Conservation (phyloP, 2,888 invertebrate genomes). For the Phaedon cochleariae region DNA sequence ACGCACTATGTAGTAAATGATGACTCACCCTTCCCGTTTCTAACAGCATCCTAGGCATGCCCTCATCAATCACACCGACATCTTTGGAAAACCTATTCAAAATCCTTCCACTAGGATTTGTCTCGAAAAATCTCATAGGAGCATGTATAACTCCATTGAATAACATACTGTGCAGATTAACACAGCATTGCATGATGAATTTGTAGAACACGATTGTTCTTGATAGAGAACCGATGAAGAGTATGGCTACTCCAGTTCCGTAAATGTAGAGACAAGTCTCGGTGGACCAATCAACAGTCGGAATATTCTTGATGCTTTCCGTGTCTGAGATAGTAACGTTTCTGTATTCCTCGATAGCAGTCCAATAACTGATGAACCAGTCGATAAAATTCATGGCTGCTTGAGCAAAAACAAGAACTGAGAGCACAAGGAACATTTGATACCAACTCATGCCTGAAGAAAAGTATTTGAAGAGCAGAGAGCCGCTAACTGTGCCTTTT, state of each 20-base stretch:
- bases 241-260: conserved; percentile 63
- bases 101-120: conserved; percentile 68
- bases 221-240: conserved; percentile 66
- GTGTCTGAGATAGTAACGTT: background rate
- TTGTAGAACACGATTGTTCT: conserved; percentile 76
- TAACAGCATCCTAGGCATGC: conserved; percentile 53
- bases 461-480: conserved; percentile 68
- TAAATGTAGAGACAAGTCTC: conserved; percentile 69
- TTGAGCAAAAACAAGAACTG: conserved; percentile 70
- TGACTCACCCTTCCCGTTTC: conserved; percentile 24
- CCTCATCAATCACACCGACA: conserved; percentile 65
- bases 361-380: conserved; percentile 79
- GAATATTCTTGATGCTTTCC: conserved; percentile 1
- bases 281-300: conserved; percentile 42
- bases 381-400: conserved; percentile 73
- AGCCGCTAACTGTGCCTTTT: conserved; percentile 69
- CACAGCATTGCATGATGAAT: conserved; percentile 74
- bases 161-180: conserved; percentile 63
- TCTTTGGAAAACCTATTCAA: conserved; percentile 75
- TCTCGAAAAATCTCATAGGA: conserved; percentile 72
- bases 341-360: conserved; percentile 52
- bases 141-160: conserved; percentile 64
- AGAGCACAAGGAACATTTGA: conserved; percentile 62
- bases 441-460: conserved; percentile 66
- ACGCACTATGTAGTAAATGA: background rate